Conservation (phyloP, 2,113 vertebrate genomes). For the Clupea harengus region DNA sequence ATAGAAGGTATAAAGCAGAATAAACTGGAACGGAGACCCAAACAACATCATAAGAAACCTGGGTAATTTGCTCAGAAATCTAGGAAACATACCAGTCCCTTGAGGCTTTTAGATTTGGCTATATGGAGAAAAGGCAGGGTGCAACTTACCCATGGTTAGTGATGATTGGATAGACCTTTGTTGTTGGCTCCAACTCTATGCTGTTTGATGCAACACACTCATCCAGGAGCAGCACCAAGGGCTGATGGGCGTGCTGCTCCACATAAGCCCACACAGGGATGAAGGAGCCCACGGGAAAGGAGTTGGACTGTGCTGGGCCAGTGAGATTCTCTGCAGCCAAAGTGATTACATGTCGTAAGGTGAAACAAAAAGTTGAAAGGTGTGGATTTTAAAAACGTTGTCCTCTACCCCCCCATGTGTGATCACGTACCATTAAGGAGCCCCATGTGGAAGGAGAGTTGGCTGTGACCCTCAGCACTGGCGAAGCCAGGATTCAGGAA, state of each 20-base stretch:
- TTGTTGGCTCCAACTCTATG: constrained; percentile 35
- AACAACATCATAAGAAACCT: neutral
- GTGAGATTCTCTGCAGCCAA: constrained; percentile 59
- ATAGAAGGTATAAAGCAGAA: neutral
- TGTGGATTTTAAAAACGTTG: too few relatives aligned
- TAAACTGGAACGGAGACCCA: neutral
- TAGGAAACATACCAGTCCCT: too few relatives aligned
- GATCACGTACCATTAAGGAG: constrained; percentile 64
- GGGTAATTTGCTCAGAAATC: neutral
- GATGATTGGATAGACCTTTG: constrained; percentile 63
- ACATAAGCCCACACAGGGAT: constrained; percentile 72
- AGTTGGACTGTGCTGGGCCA: constrained; percentile 45
- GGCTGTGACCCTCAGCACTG: constrained; percentile 51
- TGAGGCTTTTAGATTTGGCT: neutral
- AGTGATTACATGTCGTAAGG: neutral
- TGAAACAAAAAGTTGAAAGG: too few relatives aligned
- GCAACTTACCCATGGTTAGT: constrained; percentile 68
- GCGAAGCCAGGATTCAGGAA: constrained; percentile 50
- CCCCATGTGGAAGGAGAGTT: constrained; percentile 64
- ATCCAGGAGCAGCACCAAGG: constrained; percentile 71
- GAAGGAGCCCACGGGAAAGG: constrained; percentile 68
- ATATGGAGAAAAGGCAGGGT: neutral
- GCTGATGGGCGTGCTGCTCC: constrained; percentile 65
- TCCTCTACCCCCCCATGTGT: neutral
- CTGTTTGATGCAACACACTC: constrained; percentile 68